A percentile compares a stretch with the other conserved stretches of the same genome.
phyloP scores from a whole-genome alignment of 2,113 vertebrate species.

The Ciconia maguari region DNA sequence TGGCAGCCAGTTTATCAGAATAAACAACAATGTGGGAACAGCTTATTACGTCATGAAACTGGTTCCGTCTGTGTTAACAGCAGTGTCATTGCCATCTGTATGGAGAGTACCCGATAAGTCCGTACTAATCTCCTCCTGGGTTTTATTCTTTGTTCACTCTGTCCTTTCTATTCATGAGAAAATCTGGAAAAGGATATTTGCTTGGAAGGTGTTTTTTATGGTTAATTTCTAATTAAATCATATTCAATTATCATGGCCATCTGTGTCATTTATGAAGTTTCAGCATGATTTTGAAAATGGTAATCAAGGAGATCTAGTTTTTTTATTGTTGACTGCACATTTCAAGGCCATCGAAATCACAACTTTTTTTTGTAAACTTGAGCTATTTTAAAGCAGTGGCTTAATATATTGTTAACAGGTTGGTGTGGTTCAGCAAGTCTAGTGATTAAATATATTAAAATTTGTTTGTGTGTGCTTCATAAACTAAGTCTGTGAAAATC shows the following conservation, averaged over 20 bases:
- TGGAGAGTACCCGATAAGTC: neutral
- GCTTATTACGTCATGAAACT: neutral
- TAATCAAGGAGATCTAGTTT: conserved; percentile 36
- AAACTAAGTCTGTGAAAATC: neutral
- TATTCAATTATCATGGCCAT: neutral
- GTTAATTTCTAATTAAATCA: conserved; percentile 58
- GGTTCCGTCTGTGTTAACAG: neutral
- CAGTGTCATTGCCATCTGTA: neutral
- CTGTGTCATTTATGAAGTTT: conserved; percentile 38
- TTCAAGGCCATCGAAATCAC: neutral
- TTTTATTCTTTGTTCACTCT: neutral
- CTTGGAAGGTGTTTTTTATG: neutral
- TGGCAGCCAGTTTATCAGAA: neutral
- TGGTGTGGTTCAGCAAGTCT: conserved; percentile 5
- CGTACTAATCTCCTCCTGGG: neutral
- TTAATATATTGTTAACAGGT: neutral
- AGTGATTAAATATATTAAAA: neutral
- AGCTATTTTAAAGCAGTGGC: neutral
- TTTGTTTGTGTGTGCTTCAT: neutral
- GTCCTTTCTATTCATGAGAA: neutral
- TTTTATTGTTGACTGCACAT: neutral
- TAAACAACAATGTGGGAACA: neutral
- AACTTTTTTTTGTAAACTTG: neutral
- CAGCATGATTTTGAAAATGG: conserved; percentile 51
- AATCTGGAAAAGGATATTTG: neutral